Evolutionary conservation across 92 coral and sea anemone species (phyloP).

Genomic region (Metridium senile): DNA sequence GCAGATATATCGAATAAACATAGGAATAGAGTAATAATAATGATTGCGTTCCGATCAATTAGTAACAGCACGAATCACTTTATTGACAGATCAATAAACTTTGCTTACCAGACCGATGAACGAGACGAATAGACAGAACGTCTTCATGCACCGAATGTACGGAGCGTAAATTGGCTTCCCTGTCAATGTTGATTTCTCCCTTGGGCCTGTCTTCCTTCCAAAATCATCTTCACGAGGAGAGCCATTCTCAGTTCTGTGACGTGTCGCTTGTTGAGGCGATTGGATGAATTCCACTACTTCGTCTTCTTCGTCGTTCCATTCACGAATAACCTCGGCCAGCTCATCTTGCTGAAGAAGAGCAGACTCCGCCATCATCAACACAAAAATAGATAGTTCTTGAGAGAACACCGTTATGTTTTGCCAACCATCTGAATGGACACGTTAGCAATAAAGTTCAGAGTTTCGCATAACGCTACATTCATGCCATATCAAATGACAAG

Average conservation of each 20-base stretch:
- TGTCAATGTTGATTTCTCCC: constrained; percentile 34
- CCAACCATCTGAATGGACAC: background rate
- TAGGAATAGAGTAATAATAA: too few species aligned
- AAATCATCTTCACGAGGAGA: constrained; percentile 32
- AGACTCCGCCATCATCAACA: constrained; percentile 14
- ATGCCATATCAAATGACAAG: constrained; percentile 8
- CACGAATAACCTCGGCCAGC: constrained; percentile 84
- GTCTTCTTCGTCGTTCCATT: constrained; percentile 91
- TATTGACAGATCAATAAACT: background rate
- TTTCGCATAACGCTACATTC: background rate
- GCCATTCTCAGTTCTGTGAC: constrained; percentile 40
- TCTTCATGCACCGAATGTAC: constrained; percentile 33
- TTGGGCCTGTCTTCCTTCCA: constrained; percentile 20
- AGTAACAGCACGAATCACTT: background rate
- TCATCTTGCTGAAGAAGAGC: constrained; percentile 48
- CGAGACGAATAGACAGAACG: constrained; percentile 58
- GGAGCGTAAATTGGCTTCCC: constrained; percentile 29
- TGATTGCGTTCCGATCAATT: too few species aligned
- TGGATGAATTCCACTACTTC: constrained; percentile 87
- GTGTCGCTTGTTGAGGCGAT: constrained; percentile 34
- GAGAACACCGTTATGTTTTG: background rate
- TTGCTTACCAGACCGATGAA: constrained; percentile 93
- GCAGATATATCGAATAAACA: too few species aligned
- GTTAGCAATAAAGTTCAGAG: background rate
- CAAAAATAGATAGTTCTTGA: background rate